phyloP scores from a whole-genome alignment of 2,113 vertebrate species.

The Gallinago paraguaiae region DNA sequence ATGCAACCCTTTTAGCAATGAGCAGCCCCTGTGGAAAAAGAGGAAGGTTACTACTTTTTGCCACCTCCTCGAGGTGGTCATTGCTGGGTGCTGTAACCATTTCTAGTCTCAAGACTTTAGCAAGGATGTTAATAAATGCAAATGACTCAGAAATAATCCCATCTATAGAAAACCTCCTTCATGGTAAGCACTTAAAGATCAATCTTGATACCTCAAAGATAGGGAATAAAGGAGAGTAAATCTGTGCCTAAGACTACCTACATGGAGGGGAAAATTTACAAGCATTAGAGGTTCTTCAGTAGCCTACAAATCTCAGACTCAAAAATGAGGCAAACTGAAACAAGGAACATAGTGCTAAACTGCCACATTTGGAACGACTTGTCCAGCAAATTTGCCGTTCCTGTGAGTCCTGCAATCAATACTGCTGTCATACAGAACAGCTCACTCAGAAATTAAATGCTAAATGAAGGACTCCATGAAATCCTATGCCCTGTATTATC shows the following conservation, averaged over 20 bases:
- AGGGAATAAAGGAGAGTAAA: not conserved
- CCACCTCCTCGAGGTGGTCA: not conserved
- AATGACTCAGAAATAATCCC: not conserved
- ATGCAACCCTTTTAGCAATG: not conserved
- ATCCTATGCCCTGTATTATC: not conserved
- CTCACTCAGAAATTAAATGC: slow-evolving; percentile 16
- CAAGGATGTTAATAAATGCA: not conserved
- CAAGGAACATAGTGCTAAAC: not conserved
- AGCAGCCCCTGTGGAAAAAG: not conserved
- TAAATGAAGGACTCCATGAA: slow-evolving; percentile 7
- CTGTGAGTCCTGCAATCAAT: slow-evolving; percentile 22
- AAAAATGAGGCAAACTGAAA: not conserved
- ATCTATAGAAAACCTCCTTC: not conserved
- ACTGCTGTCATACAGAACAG: slow-evolving; percentile 13
- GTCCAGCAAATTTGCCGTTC: not conserved
- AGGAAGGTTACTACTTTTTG: not conserved
- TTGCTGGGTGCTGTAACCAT: not conserved
- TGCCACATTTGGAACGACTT: not conserved
- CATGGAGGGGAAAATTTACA: not conserved
- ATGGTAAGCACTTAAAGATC: not conserved
- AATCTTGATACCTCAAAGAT: not conserved
- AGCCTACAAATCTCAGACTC: not conserved
- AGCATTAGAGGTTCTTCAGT: not conserved
- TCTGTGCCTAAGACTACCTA: not conserved
- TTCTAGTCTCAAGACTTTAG: not conserved